Conservation (phyloP, 2,113 vertebrate genomes). For the Saguinus imperator region DNA sequence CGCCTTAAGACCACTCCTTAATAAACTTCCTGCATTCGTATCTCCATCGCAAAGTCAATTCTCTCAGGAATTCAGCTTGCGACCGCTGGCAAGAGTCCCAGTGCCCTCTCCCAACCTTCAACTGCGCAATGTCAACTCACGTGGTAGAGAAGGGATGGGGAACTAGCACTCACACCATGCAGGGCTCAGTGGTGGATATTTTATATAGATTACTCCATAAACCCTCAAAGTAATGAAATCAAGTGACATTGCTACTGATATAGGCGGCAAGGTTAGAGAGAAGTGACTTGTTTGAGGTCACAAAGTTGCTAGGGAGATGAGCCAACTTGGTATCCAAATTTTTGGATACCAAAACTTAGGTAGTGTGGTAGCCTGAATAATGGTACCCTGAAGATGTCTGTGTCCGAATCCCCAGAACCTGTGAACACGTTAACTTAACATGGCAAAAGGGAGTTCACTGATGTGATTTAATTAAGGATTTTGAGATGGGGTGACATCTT, state of each 20-base stretch:
- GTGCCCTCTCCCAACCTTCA: background rate
- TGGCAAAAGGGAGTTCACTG: background rate
- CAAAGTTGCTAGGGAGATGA: background rate
- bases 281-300: background rate
- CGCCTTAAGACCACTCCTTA: background rate
- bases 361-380: background rate
- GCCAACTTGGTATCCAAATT: too few relatives aligned
- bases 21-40: background rate
- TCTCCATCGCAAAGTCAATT: background rate
- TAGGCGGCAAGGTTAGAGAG: background rate
- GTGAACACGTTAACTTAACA: too few relatives aligned
- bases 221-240: background rate
- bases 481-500: background rate
- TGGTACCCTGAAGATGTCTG: background rate
- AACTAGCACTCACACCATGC: background rate
- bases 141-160: background rate
- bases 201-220: background rate
- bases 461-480: background rate
- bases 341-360: background rate
- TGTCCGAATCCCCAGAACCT: background rate
- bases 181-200: background rate
- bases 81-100: background rate
- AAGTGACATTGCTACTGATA: background rate
- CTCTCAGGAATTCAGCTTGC: background rate
- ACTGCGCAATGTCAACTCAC: background rate